Evolutionary conservation across 2,113 vertebrate genomes (phyloP), one percentile per base, ranked within the genome.

Genomic region (Poeciliopsis prolifica): DNA sequence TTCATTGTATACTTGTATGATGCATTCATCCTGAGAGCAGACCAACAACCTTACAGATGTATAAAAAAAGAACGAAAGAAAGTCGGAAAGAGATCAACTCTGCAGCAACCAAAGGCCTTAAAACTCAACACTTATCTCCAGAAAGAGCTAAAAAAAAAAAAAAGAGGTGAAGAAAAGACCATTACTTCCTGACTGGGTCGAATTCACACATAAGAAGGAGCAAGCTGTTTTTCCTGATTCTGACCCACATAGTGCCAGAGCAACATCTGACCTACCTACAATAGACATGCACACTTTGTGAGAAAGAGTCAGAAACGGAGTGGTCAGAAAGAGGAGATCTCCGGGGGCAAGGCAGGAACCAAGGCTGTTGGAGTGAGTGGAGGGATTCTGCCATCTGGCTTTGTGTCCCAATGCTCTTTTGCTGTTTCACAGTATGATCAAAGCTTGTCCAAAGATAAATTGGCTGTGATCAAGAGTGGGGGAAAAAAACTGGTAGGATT

Each of bases 151-250:
- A 80, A 81, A 78, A 15, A 44, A 15, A 13, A 28, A 28, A 28
- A 28, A 28, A 75, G 61, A 75, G 58, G 60, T 31, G 66, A 58
- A 42, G 78, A 79, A 74, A 81, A 84, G 51, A 75, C 72, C 71
- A 73, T 63, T 68, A 35, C 76, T 70, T 79, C 85, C 78, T 82
- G 42, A n/a, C 33, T 12, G 76, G 60, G 54, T 48, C 72, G 71
- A 77, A 72, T 87, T 86, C 75, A 81, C 80, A 88, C 74, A 71
- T 67, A 81, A 51, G 69, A 75, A 82, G 65, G 51, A 22, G 51
- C 51, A 48, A 48, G 29, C 70, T 74, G 74, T 70, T 81, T 83
- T 73, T 62, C 70, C 61, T 81, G 74, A 77, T 78, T 42, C 70
- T 71, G 70, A 82, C 80, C 69, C 81, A 77, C 68, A 77, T 73